Evolutionary conservation across 2,113 vertebrate species (phyloP).

Genomic region (Myotis brandtii): DNA sequence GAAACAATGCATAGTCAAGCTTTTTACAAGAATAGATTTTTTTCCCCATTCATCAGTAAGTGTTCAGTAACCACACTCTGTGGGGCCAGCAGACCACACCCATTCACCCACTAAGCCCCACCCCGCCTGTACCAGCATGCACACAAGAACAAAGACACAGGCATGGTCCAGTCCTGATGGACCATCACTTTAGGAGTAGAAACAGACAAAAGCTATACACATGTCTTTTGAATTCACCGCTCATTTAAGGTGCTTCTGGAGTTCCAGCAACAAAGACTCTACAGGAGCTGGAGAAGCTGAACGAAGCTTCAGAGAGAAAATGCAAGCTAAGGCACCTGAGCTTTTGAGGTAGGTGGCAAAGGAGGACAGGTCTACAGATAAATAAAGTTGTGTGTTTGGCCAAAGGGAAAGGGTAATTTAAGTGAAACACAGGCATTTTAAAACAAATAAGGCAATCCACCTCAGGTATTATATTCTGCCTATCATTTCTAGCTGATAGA

Average conservation of each 20-base stretch:
- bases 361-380: neutral
- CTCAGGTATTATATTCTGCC: neutral
- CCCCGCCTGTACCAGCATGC: too few relatives aligned
- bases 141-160: neutral
- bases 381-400: neutral
- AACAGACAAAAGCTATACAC: constrained; percentile 48
- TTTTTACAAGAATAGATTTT: neutral
- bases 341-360: neutral
- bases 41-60: neutral
- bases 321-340: neutral
- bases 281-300: neutral
- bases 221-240: neutral
- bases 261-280: constrained; percentile 31
- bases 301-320: constrained; percentile 40
- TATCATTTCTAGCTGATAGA: neutral
- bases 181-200: neutral
- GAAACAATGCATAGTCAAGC: neutral
- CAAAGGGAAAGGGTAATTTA: constrained; percentile 15
- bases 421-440: neutral
- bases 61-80: neutral
- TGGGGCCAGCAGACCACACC: neutral
- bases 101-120: neutral
- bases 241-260: neutral
- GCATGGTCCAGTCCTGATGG: neutral
- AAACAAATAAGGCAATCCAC: neutral